Evolutionary conservation across 2,113 vertebrate genomes (phyloP), one percentile per base, ranked within the genome.

Genomic region (Saimiri boliviensis): DNA sequence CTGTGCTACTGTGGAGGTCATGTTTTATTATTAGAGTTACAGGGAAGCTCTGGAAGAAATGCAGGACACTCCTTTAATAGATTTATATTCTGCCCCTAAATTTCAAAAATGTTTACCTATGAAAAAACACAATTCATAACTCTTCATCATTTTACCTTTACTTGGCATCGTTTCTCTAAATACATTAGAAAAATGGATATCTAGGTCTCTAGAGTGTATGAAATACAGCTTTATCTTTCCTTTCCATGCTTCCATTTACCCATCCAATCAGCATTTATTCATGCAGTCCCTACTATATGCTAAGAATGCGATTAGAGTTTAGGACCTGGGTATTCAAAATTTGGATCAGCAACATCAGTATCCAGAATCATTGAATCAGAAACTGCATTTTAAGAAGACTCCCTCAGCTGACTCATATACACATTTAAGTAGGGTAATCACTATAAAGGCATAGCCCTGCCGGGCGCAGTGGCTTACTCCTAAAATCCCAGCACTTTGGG

Each of bases 121-220:
- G n/a, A 40, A 19, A 94, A 82, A 89, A 13, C 32, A 13, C 6
- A 63, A 63, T 66, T 86, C 52, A 84, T 12, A 47, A 25, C 35
- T 71, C 25, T 83, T 23, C 35, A 56, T 94, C 74, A 80, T 68
- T 97, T 84, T 60, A 82, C 14, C 73, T 88, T 94, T 32, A 49
- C 42, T 56, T 30, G 58, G 19, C 32, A 88, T 37, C 7, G 93
- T 89, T 70, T 81, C 84, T 81, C 25, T 88, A 56, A 91, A 35
- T 32, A 42, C 37, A 82, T 87, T 76, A 80, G 89, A 81, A 81
- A 96, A 58, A 45, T 60, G 32, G 49, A 42, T 87, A 87, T 73
- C 56, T 80, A n/a, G 21, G 54, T 54, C 58, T 40, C 30, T 30
- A 0, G 0, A 77, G 19, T 11, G 3, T 71, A 52, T 87, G 52